These are phyloP conservation scores for Caenorhabditis japonica DNA, from an alignment of 2,888 invertebrate genomes.

Conservation along the genomic window DNA sequence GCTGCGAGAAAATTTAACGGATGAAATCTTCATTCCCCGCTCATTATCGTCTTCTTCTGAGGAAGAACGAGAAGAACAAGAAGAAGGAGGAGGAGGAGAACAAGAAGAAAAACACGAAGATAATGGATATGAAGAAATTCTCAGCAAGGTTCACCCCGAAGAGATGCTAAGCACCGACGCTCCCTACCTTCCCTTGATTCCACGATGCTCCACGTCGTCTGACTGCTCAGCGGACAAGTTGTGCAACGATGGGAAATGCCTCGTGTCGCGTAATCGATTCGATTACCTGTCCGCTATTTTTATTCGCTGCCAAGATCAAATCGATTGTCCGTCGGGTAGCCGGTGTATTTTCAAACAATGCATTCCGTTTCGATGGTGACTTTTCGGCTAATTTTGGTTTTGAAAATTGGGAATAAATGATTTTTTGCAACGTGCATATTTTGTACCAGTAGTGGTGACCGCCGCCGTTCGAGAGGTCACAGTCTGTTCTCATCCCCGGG, in stretches of 20 bases:
- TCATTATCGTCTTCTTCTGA: too few species aligned
- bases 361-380: constrained; percentile 4
- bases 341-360: not conserved
- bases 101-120: too few species aligned
- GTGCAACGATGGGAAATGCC: constrained; percentile 27
- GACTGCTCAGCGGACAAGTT: constrained; percentile 19
- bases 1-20: too few species aligned
- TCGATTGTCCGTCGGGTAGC: not conserved
- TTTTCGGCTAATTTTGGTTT: not conserved
- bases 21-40: too few species aligned
- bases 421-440: too few species aligned
- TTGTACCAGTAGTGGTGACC: too few species aligned
- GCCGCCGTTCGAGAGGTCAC: too few species aligned
- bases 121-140: too few species aligned
- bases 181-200: constrained; percentile 33
- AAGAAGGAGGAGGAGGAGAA: too few species aligned
- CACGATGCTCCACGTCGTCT: constrained; percentile 17
- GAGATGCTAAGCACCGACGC: constrained; percentile 1
- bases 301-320: not conserved
- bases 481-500: not conserved
- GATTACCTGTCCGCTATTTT: not conserved
- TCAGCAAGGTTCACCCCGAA: too few species aligned
- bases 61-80: too few species aligned
- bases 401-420: not conserved
- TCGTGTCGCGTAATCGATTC: not conserved